These are phyloP conservation scores for Lithobates sylvaticus DNA, from an alignment of 2,797 vertebrate species.

Conservation along the genomic window DNA sequence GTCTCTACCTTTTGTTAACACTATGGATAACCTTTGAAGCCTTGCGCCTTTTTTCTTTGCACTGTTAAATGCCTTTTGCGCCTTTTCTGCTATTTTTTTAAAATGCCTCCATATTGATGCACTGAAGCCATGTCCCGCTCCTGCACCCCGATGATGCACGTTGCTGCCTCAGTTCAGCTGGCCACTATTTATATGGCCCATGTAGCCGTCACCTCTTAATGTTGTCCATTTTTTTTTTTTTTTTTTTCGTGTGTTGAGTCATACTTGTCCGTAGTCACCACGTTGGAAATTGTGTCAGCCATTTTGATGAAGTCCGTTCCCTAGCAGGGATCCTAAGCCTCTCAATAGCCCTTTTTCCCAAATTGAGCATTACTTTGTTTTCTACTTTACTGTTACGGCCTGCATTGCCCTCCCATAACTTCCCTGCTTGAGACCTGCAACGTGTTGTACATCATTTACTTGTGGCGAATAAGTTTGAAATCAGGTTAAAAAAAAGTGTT, in stretches of 20 bases:
- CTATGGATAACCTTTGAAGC: constrained; percentile 53
- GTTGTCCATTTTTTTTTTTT: constrained; percentile 34
- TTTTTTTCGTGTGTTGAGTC: neutral
- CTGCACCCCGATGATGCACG: constrained; percentile 37
- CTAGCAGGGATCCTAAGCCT: neutral
- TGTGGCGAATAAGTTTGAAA: constrained; percentile 55
- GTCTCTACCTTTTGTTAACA: constrained; percentile 7
- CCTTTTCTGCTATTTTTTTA: constrained; percentile 53
- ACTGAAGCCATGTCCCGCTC: constrained; percentile 57
- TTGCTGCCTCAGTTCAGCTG: constrained; percentile 53
- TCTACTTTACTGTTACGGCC: constrained; percentile 15
- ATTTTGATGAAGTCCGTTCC: constrained; percentile 4
- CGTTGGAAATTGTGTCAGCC: constrained; percentile 29
- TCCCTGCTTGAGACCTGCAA: constrained; percentile 29
- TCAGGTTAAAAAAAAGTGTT: constrained; percentile 45
- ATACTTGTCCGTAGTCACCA: constrained; percentile 31
- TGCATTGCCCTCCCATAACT: constrained; percentile 24
- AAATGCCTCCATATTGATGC: constrained; percentile 61
- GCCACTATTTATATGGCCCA: constrained; percentile 31
- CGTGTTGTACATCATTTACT: constrained; percentile 33
- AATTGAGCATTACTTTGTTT: neutral
- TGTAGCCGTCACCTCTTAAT: constrained; percentile 26
- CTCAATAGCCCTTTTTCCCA: neutral
- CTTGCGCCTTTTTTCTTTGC: constrained; percentile 61
- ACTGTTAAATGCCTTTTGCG: constrained; percentile 62